Percentiles rank a stretch among this genome's conserved stretches.
These are phyloP conservation scores for Camelus bactrianus DNA, from an alignment of 2,113 vertebrate species.

Conservation along the genomic window DNA sequence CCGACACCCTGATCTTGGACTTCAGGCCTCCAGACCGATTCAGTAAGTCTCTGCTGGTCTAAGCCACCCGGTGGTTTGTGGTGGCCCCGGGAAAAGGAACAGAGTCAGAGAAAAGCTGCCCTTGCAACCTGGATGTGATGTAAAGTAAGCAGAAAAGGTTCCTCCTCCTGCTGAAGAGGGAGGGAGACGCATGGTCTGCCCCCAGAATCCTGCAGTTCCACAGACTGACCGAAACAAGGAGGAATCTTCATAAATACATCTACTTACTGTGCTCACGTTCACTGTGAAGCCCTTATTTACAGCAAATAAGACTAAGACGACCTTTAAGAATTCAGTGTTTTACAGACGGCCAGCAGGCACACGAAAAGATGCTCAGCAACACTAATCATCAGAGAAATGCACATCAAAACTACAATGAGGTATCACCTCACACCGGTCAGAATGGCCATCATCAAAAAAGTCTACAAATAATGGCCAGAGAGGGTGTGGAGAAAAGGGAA, in stretches of 20 bases:
- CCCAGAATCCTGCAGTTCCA: not conserved
- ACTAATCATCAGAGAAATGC: not conserved
- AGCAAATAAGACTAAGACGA: not conserved
- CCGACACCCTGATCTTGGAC: not conserved
- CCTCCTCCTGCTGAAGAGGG: not conserved
- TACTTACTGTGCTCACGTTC: not conserved
- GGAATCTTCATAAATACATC: not conserved
- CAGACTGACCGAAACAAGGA: not conserved
- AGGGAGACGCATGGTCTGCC: not conserved
- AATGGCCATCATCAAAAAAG: not conserved
- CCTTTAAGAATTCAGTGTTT: not conserved
- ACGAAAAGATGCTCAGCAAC: not conserved
- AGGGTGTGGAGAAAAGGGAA: not conserved
- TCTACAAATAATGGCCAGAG: not conserved
- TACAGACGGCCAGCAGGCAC: not conserved
- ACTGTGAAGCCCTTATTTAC: not conserved
- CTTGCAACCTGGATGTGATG: too few relatives aligned
- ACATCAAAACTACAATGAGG: not conserved
- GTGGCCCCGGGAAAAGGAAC: rapidly evolving
- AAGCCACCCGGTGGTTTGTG: rapidly evolving
- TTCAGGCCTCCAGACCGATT: not conserved
- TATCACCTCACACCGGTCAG: not conserved
- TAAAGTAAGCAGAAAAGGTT: rapidly evolving
- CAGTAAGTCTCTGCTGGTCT: rapidly evolving
- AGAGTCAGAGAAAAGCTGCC: not conserved